Evolutionary conservation across 2,888 invertebrate genomes (phyloP).

Genomic region (Phrixothrix hirtus): DNA sequence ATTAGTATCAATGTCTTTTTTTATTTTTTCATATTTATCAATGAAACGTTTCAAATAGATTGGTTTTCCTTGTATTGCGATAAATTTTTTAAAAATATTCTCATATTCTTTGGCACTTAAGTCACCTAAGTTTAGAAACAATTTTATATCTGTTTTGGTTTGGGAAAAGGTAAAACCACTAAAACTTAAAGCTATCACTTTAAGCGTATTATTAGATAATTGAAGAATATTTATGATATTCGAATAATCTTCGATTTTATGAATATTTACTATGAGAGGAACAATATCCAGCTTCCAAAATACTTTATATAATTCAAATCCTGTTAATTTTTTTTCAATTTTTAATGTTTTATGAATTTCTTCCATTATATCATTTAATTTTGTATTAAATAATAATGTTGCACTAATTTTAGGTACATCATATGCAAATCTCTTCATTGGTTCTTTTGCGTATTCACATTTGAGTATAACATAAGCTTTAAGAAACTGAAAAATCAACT

Average conservation of each 20-base stretch:
- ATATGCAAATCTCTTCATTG: background rate
- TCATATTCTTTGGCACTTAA: too few species aligned
- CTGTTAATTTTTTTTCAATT: background rate
- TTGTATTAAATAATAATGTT: background rate
- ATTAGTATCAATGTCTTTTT: background rate
- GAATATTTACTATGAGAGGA: background rate
- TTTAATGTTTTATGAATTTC: background rate
- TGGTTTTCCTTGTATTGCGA: background rate
- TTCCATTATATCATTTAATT: background rate
- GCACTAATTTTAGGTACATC: background rate
- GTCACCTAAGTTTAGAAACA: too few species aligned
- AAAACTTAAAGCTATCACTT: too few species aligned
- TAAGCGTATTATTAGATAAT: background rate
- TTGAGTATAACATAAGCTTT: background rate
- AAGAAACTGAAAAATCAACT: background rate
- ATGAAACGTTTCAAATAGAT: background rate
- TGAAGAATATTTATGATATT: background rate
- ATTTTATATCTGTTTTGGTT: too few species aligned
- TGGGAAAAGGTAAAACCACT: too few species aligned
- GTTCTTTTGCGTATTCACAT: background rate
- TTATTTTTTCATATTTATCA: background rate
- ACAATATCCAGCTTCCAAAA: background rate
- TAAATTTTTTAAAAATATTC: too few species aligned
- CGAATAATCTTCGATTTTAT: background rate
- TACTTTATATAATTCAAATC: background rate